phyloP scores from a whole-genome alignment of 2,797 vertebrate genomes.

The Hypotaenidia philippensis region DNA sequence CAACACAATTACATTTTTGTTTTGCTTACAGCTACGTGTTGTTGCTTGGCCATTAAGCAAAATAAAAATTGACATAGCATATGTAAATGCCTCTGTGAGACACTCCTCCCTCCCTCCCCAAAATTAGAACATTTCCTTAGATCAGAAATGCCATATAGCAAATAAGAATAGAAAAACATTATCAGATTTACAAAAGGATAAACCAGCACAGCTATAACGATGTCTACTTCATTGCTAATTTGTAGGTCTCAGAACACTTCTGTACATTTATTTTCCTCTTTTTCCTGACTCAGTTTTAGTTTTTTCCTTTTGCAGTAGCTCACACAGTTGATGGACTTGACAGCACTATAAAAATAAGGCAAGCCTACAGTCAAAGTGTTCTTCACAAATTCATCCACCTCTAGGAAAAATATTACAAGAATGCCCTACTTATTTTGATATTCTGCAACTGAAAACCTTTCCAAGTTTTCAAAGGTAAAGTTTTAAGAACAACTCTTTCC shows the following conservation, averaged over 20 bases:
- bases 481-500: slow-evolving; percentile 16
- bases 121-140: background rate
- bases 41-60: slow-evolving; percentile 11
- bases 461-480: slow-evolving; percentile 4
- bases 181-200: background rate
- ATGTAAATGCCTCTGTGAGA: slow-evolving; percentile 13
- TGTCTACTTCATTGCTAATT: background rate
- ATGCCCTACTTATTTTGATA: slow-evolving; percentile 28
- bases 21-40: slow-evolving; percentile 45
- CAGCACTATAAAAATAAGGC: background rate
- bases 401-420: background rate
- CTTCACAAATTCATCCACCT: slow-evolving; percentile 5
- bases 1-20: slow-evolving; percentile 41
- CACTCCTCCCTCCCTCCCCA: no score
- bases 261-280: background rate
- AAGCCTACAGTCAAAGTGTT: background rate
- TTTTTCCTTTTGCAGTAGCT: background rate
- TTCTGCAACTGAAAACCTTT: slow-evolving; percentile 1
- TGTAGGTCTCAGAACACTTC: background rate
- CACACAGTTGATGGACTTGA: background rate
- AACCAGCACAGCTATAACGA: background rate
- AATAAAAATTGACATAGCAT: slow-evolving; percentile 28
- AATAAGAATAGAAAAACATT: background rate
- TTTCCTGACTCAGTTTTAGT: background rate
- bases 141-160: slow-evolving; percentile 15